Conservation (phyloP, 2,113 vertebrate species). For the Phaetusa simplex region DNA sequence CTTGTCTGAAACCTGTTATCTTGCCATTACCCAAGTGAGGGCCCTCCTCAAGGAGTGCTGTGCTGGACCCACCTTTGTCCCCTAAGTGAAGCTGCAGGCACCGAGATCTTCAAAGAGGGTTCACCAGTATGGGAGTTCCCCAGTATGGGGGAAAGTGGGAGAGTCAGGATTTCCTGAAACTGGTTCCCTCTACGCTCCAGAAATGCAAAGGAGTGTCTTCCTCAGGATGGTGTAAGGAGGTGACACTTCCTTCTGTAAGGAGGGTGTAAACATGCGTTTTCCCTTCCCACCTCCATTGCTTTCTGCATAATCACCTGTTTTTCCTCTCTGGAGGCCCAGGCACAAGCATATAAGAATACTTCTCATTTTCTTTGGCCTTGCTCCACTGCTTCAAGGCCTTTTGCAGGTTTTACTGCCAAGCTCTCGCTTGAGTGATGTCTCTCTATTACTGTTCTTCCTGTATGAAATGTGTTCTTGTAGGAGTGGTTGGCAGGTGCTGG, state of each 20-base stretch:
- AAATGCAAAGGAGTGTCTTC: background rate
- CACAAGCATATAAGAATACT: background rate
- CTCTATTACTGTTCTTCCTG: background rate
- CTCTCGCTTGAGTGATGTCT: background rate
- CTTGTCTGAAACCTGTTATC: background rate
- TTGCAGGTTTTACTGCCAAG: background rate
- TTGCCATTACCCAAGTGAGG: background rate
- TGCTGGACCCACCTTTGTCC: background rate
- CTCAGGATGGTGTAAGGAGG: background rate
- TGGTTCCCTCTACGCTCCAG: background rate
- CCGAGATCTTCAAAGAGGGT: background rate
- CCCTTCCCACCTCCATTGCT: background rate
- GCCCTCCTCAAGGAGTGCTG: background rate
- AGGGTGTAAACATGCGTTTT: background rate
- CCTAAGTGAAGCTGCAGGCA: background rate
- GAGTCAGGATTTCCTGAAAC: background rate
- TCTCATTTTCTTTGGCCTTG: background rate
- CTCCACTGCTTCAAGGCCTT: background rate
- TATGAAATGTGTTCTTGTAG: background rate
- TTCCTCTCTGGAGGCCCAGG: background rate
- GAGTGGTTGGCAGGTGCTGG: background rate
- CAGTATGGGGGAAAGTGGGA: background rate
- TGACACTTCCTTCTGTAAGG: background rate
- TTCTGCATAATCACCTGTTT: background rate
- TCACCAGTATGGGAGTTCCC: background rate